Evolutionary conservation across 2,113 vertebrate species (phyloP).

Genomic region (Callionymus lyra): DNA sequence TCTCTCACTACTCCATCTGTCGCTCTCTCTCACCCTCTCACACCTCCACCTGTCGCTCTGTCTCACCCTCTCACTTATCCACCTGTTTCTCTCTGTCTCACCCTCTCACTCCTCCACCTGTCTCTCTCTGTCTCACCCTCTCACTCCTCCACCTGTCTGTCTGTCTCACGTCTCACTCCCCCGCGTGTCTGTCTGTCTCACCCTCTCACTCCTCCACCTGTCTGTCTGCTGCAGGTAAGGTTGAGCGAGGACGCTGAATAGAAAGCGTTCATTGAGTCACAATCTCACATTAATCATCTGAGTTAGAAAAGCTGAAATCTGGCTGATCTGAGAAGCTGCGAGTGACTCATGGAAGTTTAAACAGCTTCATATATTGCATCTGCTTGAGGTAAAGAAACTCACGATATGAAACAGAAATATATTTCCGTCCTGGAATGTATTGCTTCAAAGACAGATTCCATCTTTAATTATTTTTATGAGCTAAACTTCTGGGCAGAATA

Average conservation of each 20-base stretch:
- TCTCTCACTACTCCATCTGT: too few species aligned
- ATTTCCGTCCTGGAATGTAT: constrained; percentile 1
- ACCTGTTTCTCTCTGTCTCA: constrained; percentile 8
- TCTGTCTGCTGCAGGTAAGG: constrained; percentile 1
- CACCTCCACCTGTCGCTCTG: constrained; percentile 5
- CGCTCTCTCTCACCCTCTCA: constrained; percentile 1
- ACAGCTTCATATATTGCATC: neutral
- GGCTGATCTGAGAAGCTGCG: constrained; percentile 1
- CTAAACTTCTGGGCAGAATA: neutral
- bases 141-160: constrained; percentile 4
- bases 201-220: constrained; percentile 1
- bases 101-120: constrained; percentile 1
- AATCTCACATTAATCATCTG: constrained; percentile 6
- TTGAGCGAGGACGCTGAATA: constrained; percentile 2
- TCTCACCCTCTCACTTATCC: neutral
- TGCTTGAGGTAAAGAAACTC: neutral
- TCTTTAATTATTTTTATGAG: constrained; percentile 20
- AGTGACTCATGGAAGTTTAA: neutral
- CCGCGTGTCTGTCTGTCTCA: constrained; percentile 5
- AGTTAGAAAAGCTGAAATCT: neutral
- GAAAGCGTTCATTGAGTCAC: constrained; percentile 4
- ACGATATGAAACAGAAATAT: constrained; percentile 11
- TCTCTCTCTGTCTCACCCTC: constrained; percentile 6
- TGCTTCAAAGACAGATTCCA: constrained; percentile 10
- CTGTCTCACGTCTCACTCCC: neutral